Conservation (phyloP, 2,888 invertebrate species). For the Brachypterus glaber region DNA sequence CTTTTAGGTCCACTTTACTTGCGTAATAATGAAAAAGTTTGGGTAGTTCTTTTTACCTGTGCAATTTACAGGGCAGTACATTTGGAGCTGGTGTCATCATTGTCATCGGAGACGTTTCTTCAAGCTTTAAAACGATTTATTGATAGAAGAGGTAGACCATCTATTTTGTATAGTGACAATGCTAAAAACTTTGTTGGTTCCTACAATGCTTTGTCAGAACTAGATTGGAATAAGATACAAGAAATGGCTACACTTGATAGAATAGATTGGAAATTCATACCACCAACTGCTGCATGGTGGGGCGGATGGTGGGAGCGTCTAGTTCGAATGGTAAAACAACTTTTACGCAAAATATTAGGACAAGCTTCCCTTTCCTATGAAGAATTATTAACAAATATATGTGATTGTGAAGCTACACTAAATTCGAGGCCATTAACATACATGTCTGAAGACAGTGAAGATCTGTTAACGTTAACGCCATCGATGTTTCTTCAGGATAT, state of each 20-base stretch:
- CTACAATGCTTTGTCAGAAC: background rate
- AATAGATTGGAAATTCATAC: background rate
- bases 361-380: conserved; percentile 5
- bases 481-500: background rate
- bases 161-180: background rate
- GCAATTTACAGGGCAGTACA: conserved; percentile 33
- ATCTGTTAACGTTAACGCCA: background rate
- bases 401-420: conserved; percentile 4
- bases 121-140: background rate
- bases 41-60: conserved; percentile 34
- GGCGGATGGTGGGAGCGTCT: conserved; percentile 6
- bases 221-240: background rate
- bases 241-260: background rate
- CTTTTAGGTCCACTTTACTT: conserved; percentile 32
- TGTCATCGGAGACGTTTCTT: conserved; percentile 28
- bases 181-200: background rate
- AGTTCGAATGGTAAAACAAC: conserved; percentile 1
- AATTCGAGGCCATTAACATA: conserved; percentile 10
- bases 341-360: conserved; percentile 1
- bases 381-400: conserved; percentile 6
- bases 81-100: conserved; percentile 29
- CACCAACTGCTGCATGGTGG: background rate
- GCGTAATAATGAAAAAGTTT: conserved; percentile 23
- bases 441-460: background rate
- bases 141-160: background rate